phyloP scores from a whole-genome alignment of 1,140 invertebrate genomes.

The Plodia interpunctella region DNA sequence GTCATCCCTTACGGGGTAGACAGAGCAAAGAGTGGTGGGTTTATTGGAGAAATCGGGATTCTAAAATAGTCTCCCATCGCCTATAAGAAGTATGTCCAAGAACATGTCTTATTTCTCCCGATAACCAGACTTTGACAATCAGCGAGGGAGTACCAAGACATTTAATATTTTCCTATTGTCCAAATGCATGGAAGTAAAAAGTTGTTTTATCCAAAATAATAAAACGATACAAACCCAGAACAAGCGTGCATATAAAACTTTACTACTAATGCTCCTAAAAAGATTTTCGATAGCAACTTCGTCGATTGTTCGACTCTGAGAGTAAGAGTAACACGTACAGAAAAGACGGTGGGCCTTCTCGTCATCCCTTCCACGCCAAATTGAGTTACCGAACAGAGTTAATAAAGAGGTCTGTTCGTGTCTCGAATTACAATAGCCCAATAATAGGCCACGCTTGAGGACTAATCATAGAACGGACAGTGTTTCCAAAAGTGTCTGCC shows the following conservation, averaged over 20 bases:
- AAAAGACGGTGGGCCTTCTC: conserved; percentile 28
- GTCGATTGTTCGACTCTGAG: conserved; percentile 27
- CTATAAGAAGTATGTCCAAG: no score
- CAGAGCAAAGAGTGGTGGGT: no score
- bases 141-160: no score
- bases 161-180: no score
- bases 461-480: conserved; percentile 1
- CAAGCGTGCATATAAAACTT: not conserved
- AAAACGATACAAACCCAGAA: not conserved
- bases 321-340: conserved; percentile 49
- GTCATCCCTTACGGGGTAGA: no score
- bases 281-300: conserved; percentile 4
- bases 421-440: conserved; percentile 41
- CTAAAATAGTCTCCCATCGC: no score
- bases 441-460: conserved; percentile 34
- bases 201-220: not conserved
- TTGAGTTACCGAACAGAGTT: conserved; percentile 66
- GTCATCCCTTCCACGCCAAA: conserved; percentile 60
- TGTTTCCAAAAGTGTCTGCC: no score
- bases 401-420: conserved; percentile 59
- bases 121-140: no score
- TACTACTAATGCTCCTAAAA: conserved; percentile 1
- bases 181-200: no score
- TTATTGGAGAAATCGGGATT: no score
- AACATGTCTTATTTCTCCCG: no score